phyloP scores from a whole-genome alignment of 2,888 invertebrate species.

The Zele albiditarsus region DNA sequence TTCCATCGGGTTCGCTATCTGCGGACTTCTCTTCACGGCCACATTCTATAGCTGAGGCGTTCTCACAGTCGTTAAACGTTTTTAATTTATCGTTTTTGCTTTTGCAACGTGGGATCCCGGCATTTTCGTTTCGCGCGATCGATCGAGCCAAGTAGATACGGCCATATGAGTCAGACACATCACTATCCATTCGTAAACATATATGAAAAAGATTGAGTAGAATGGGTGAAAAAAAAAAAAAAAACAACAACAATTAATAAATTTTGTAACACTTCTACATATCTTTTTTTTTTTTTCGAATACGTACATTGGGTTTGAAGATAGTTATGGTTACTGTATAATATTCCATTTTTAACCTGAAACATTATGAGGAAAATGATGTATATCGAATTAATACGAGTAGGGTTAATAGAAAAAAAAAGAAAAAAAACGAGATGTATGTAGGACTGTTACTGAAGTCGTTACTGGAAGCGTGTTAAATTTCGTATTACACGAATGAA shows the following conservation, averaged over 20 bases:
- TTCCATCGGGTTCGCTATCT: constrained; percentile 27
- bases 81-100: constrained; percentile 55
- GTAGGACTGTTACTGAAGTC: not conserved
- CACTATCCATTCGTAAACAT: not conserved
- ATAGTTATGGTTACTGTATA: too few relatives aligned
- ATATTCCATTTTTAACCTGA: too few relatives aligned
- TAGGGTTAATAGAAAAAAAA: not conserved
- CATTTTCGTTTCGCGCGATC: constrained; percentile 34
- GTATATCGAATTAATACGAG: not conserved
- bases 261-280: not conserved
- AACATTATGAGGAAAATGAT: too few relatives aligned
- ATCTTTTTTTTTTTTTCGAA: not conserved
- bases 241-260: not conserved
- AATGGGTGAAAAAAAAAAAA: not conserved
- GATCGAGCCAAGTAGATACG: not conserved
- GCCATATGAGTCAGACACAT: constrained; percentile 18
- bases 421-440: not conserved
- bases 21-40: constrained; percentile 40
- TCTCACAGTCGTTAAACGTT: constrained; percentile 61
- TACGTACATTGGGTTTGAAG: not conserved
- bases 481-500: constrained; percentile 13
- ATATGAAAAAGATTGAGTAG: not conserved
- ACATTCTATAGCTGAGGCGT: constrained; percentile 53
- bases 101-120: constrained; percentile 33
- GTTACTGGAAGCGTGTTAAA: constrained; percentile 17